Conservation (phyloP, 2,888 invertebrate species). For the Chironomus tentans region DNA sequence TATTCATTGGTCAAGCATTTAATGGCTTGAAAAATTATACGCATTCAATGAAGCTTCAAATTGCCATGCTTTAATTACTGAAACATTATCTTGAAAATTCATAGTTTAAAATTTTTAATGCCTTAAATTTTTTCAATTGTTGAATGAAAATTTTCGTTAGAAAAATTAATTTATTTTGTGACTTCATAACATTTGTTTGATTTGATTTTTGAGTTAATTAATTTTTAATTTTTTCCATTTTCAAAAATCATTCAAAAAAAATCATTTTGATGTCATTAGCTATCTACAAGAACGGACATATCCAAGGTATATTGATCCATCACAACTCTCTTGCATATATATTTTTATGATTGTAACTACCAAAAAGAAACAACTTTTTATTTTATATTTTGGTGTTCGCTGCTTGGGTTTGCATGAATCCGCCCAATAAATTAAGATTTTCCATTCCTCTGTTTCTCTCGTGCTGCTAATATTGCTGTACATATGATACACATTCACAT, state of each 20-base stretch:
- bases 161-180: neutral
- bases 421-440: neutral
- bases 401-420: neutral
- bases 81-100: no score
- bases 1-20: no score
- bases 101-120: no score
- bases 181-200: neutral
- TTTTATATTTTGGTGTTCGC: no score
- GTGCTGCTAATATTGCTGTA: neutral
- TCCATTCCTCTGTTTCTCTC: neutral
- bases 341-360: constrained; percentile 30
- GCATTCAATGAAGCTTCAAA: no score
- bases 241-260: neutral
- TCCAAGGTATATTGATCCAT: constrained; percentile 62
- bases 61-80: no score
- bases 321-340: constrained; percentile 27
- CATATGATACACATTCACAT: no score
- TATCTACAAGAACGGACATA: constrained; percentile 89
- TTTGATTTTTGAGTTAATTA: no score
- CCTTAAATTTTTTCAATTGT: no score
- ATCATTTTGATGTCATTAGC: constrained; percentile 43
- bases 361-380: neutral
- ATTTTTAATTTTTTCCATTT: neutral
- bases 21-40: no score
- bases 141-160: neutral